phyloP scores from a whole-genome alignment of 1,140 invertebrate genomes.

The Ganaspis sp. region DNA sequence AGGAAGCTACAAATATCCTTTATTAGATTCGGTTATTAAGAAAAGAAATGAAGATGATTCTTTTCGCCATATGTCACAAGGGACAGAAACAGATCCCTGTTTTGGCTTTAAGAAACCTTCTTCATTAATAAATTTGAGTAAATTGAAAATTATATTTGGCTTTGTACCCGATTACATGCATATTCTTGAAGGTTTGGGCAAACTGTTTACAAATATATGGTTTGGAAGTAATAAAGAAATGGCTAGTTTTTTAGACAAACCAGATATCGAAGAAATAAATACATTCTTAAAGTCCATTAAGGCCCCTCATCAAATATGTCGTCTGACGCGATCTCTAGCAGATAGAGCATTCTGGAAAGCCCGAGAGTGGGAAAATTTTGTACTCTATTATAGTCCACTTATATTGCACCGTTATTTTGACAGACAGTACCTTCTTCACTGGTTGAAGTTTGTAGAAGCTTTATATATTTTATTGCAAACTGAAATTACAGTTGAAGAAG shows the following conservation, averaged over 20 bases:
- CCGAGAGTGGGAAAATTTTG: no score
- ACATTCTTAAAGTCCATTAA: no score
- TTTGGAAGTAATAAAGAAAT: background rate
- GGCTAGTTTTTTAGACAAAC: background rate
- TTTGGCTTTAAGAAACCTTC: background rate
- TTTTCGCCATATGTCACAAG: background rate
- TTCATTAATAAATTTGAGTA: background rate
- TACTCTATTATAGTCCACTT: no score
- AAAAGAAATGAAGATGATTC: background rate
- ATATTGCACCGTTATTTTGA: background rate
- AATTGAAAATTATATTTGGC: background rate
- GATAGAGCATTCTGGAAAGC: no score
- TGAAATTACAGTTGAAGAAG: background rate
- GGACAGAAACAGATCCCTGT: background rate
- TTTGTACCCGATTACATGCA: background rate
- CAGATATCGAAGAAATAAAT: background rate
- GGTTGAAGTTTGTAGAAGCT: background rate
- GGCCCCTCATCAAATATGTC: background rate
- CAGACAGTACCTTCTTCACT: background rate
- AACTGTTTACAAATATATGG: background rate
- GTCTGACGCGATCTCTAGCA: background rate
- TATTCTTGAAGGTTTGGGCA: background rate
- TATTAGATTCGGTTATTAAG: background rate
- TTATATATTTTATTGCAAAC: background rate
- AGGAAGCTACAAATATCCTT: background rate